A percentile compares a stretch with the other conserved stretches of the same genome.
Conservation (phyloP, 2,888 invertebrate genomes). For the Ferdinandea cuprea region DNA sequence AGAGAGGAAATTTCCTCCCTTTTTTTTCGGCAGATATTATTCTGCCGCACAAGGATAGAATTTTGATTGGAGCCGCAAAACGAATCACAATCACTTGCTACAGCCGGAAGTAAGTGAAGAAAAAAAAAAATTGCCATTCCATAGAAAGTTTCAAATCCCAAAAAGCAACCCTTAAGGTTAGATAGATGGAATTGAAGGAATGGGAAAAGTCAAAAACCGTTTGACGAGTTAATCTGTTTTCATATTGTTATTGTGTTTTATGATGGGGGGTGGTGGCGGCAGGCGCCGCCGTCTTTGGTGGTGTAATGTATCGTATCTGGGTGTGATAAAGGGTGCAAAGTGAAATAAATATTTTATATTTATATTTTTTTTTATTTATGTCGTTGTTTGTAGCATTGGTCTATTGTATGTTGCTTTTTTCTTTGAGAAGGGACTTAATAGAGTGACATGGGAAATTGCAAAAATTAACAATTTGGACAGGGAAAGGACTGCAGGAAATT, state of each 20-base stretch:
- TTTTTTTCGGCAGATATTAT: constrained; percentile 13
- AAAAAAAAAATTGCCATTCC: constrained; percentile 24
- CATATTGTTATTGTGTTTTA: constrained; percentile 72
- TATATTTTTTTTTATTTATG: constrained; percentile 37
- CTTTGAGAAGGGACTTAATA: constrained; percentile 28
- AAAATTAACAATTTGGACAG: constrained; percentile 68
- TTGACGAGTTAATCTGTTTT: constrained; percentile 77
- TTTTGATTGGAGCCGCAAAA: constrained; percentile 75
- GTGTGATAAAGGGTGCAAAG: constrained; percentile 64
- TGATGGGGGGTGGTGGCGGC: constrained; percentile 49
- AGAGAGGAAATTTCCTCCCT: constrained; percentile 42
- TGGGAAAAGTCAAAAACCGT: constrained; percentile 75
- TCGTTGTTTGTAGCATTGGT: constrained; percentile 55
- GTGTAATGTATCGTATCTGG: constrained; percentile 38
- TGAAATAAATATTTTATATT: constrained; percentile 65
- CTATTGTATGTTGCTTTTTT: constrained; percentile 36
- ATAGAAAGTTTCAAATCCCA: constrained; percentile 15
- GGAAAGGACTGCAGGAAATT: constrained; percentile 67
- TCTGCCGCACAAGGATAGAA: constrained; percentile 63
- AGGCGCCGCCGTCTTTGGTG: constrained; percentile 8
- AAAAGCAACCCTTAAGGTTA: constrained; percentile 41
- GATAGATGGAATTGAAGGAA: constrained; percentile 1
- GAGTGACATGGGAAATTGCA: constrained; percentile 73
- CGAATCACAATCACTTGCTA: constrained; percentile 72
- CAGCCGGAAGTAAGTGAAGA: constrained; percentile 36